Conservation (phyloP, 2,113 vertebrate genomes). For the Natator depressus region DNA sequence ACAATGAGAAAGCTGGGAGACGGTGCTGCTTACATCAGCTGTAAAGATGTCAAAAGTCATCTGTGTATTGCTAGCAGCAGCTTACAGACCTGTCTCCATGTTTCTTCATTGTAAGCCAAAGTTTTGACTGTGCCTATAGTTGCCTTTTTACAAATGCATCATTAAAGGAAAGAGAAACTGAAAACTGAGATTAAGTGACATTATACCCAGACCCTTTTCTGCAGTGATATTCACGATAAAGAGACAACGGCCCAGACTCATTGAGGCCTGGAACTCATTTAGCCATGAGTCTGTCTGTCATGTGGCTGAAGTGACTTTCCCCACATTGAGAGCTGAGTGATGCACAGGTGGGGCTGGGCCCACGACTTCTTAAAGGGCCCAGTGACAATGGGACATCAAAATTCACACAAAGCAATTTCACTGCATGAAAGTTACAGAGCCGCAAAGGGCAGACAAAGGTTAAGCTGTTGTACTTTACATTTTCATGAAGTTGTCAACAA, state of each 20-base stretch:
- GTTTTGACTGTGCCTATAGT: neutral
- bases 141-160: neutral
- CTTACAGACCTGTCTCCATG: neutral
- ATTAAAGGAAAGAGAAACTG: neutral
- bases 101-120: neutral
- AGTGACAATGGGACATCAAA: neutral
- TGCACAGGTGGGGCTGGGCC: neutral
- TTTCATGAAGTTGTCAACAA: neutral
- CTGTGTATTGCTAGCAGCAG: neutral
- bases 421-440: neutral
- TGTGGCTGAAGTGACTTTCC: neutral
- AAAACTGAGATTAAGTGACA: neutral
- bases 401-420: neutral
- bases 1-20: neutral
- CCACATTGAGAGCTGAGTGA: neutral
- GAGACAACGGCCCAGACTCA: neutral
- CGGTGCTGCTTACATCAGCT: neutral
- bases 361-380: neutral
- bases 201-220: no score
- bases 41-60: neutral
- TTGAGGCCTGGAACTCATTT: neutral
- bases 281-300: neutral
- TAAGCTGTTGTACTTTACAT: rapidly evolving
- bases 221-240: neutral
- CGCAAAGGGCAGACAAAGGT: neutral